Evolutionary conservation across 1,140 invertebrate species (phyloP).

Genomic region (Drosophila tropicalis): DNA sequence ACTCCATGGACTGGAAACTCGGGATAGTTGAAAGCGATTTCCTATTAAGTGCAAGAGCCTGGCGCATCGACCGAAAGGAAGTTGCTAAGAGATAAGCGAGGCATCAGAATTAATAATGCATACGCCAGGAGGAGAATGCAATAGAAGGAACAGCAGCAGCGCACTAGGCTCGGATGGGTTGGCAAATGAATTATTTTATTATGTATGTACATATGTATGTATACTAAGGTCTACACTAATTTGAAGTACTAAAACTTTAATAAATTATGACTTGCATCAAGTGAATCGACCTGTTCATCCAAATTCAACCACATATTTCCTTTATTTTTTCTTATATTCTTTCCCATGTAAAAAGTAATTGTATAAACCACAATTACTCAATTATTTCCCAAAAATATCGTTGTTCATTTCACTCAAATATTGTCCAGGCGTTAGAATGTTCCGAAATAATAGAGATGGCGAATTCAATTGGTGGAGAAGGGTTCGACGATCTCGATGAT

Average conservation of each 20-base stretch:
- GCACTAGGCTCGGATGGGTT: slow-evolving; percentile 7
- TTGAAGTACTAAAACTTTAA: not conserved
- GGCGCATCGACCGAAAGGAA: slow-evolving; percentile 50
- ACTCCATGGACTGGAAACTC: slow-evolving; percentile 9
- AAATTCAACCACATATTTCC: too few species aligned
- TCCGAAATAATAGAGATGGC: too few species aligned
- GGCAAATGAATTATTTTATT: slow-evolving; percentile 18
- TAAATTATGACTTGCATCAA: not conserved
- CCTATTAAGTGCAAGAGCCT: slow-evolving; percentile 51
- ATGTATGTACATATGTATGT: not conserved
- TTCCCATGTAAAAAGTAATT: too few species aligned
- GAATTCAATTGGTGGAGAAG: too few species aligned
- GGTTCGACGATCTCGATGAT: too few species aligned
- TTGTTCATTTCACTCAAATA: too few species aligned
- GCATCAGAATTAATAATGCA: slow-evolving; percentile 55
- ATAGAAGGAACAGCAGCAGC: slow-evolving; percentile 26
- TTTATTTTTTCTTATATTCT: too few species aligned
- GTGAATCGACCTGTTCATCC: too few species aligned
- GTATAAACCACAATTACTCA: too few species aligned
- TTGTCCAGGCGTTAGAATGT: too few species aligned
- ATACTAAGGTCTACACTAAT: slow-evolving; percentile 2
- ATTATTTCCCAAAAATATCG: too few species aligned
- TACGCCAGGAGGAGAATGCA: slow-evolving; percentile 16
- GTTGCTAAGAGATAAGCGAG: slow-evolving; percentile 66
- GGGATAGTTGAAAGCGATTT: slow-evolving; percentile 25